Evolutionary conservation across 2,797 vertebrate genomes (phyloP), one percentile per base, ranked within the genome.

Genomic region (Falco novaeseelandiae): DNA sequence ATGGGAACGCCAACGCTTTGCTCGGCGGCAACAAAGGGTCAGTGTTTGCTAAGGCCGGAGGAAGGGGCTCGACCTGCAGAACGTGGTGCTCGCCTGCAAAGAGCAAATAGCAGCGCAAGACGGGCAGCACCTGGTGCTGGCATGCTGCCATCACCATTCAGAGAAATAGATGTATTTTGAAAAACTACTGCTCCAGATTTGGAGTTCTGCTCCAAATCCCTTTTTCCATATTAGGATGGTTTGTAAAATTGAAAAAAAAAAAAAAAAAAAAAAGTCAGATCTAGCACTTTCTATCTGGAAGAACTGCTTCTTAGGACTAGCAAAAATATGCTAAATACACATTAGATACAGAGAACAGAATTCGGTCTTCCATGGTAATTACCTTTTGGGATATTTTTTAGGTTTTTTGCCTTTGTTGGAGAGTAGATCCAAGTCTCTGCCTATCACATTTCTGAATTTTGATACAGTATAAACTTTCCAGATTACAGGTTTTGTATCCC

Each of bases 71-170:
- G 5, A 3, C 74, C 89, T 14, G 69, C 55, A 8, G 0, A 6
- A 4, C 40, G 1, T 7, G 1, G 27, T 23, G 2, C 16, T 25
- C 3, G 0, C 8, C 6, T 2, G 32, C 48, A 7, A 15, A 55
- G 26, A 77, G 44, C 38, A 9, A 32, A 17, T 19, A 30, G 30
- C 38, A 2, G 9, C 44, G 25, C 42, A 55, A 38, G 34, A 12
- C 0, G 4, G 19, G 59, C 58, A 62, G 66, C 6, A 1, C 3
- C 65, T 5, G 21, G 12, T 7, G 29, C 42, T 8, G 1, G 21
- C 4, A 2, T 3, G 15, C 54, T 17, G 20, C 7, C 0, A 21
- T 2, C 17, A 36, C 55, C 7, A 1, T 6, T 5, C 34, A 1
- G 15, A 21, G n/a, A 36, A 69, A 46, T 6, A 25, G 27, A 12